Conservation (phyloP, 1,140 invertebrate species). For the Venturia canescens region DNA sequence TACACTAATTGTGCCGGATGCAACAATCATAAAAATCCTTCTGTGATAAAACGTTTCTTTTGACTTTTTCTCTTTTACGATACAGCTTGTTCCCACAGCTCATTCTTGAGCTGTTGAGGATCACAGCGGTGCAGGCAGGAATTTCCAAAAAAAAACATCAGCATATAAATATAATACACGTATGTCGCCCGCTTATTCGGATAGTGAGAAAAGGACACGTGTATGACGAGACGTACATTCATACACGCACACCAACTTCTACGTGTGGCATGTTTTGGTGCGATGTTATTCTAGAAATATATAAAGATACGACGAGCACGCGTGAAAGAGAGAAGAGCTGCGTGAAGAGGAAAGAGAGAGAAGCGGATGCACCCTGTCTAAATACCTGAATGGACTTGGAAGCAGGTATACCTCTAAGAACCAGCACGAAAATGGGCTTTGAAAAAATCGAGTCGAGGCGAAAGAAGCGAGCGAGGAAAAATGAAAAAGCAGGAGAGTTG, state of each 20-base stretch:
- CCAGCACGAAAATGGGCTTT: neutral
- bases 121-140: neutral
- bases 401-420: conserved; percentile 39
- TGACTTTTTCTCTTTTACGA: conserved; percentile 11
- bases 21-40: neutral
- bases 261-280: conserved; percentile 4
- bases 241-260: neutral
- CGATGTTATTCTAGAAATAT: conserved; percentile 40
- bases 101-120: neutral
- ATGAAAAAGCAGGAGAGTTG: conserved; percentile 44
- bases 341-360: conserved; percentile 33
- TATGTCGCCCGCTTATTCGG: too few species aligned
- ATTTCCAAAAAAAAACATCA: neutral
- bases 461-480: conserved; percentile 35
- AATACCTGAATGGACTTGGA: conserved; percentile 50
- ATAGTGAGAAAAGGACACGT: conserved; percentile 48
- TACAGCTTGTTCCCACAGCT: neutral
- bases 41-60: neutral
- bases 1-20: neutral
- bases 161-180: too few species aligned
- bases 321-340: neutral
- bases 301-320: neutral
- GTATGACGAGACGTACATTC: neutral
- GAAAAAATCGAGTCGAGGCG: conserved; percentile 31
- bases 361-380: conserved; percentile 50